Base-by-base conservation (phyloP, 2,113 vertebrate species). In the Morone chrysops region DNA sequence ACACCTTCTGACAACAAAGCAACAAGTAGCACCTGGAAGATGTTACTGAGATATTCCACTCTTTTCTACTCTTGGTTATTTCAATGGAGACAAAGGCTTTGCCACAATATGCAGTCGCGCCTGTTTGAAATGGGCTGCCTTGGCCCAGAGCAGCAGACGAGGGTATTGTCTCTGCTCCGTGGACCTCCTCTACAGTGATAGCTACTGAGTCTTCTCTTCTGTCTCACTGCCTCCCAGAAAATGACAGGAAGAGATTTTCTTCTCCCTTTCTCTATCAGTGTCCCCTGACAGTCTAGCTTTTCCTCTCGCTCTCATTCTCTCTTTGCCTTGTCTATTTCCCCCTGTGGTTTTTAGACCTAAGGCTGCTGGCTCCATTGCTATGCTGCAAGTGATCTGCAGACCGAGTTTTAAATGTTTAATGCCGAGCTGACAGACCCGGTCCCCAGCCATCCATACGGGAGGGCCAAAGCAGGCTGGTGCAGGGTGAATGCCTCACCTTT, bases 341-440 rank as follows among this genome's bases (percentile, higher is more conserved):
- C 70, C 54, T 81, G 54, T 81, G 66, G 78, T 72, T 83, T 71
- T 48, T 61, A 60, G n/a, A 47, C 48, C 36, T 43, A 48, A 65
- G 71, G 53, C 78, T 41, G 41, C 67, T 50, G 62, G 63, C 83
- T 90, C 84, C 59, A 78, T 86, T 83, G 65, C 85, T 80, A 80
- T 74, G 78, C 84, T 70, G 78, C 41, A 5, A 88, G 83, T 75
- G 79, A 90, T 87, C 76, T 79, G 63, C 84, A 83, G 79, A 45
- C 69, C 0, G 13, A 70, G 67, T 89, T 90, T 87, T 91, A 82
- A 92, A 94, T 92, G 80, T 92, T 92, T 93, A 92, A 93, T 92
- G 88, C 51, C 17, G n/a, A 69, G 57, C 75, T 78, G 89, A 91
- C 87, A 88, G 78, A 79, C 38, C 65, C n/a, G 8, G 70, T 86